These are phyloP conservation scores for Sympetrum striolatum DNA, from an alignment of 2,888 invertebrate species.

Conservation along the genomic window DNA sequence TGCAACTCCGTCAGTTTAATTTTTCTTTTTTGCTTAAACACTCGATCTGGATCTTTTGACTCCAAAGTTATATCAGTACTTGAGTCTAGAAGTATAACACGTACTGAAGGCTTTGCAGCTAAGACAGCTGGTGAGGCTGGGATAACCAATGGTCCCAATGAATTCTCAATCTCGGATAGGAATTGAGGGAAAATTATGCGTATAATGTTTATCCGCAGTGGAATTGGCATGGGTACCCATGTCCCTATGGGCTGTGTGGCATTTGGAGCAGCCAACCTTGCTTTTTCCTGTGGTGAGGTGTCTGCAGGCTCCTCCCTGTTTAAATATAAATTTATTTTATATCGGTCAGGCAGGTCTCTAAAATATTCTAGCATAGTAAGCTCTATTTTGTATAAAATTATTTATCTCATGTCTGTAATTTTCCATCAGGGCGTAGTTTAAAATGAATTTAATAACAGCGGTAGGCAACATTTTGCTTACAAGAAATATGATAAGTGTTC, in stretches of 20 bases:
- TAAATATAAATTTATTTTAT: not conserved
- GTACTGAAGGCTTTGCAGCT: not conserved
- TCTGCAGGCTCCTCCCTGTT: not conserved
- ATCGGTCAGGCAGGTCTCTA: no score
- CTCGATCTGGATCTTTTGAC: not conserved
- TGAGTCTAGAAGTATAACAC: not conserved
- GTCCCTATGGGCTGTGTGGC: not conserved
- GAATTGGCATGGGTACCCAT: conserved; percentile 1
- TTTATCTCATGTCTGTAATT: no score
- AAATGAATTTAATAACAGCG: no score
- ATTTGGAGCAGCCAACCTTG: not conserved
- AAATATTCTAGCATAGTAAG: no score
- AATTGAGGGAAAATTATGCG: not conserved
- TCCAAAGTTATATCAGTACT: not conserved
- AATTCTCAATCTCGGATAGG: not conserved
- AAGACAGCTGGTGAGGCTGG: not conserved
- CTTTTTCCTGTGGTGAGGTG: not conserved
- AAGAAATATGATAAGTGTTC: no score
- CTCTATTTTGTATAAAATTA: no score
- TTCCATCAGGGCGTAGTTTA: no score
- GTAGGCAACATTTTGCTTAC: no score
- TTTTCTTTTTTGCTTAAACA: not conserved
- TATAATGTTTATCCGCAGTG: not conserved
- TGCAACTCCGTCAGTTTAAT: not conserved
- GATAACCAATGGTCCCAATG: not conserved